These are phyloP conservation scores for Eufriesea mexicana DNA, from an alignment of 1,140 invertebrate genomes.

Conservation along the genomic window DNA sequence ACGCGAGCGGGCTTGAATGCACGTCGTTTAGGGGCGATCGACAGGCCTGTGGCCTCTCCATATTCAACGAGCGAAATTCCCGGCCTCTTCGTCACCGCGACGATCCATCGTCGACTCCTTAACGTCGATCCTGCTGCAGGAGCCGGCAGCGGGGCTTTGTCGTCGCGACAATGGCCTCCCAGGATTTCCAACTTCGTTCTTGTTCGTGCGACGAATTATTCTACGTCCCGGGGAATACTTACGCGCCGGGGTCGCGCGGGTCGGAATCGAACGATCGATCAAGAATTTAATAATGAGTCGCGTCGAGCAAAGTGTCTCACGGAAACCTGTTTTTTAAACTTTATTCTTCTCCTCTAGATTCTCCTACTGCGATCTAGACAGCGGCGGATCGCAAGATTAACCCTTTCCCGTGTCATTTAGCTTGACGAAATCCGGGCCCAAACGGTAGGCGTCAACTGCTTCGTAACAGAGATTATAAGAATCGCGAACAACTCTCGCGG, in stretches of 20 bases:
- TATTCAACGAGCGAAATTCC: conserved; percentile 72
- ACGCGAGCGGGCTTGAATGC: conserved; percentile 65
- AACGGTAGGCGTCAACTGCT: too few species aligned
- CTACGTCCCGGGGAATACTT: conserved; percentile 12
- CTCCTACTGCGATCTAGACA: too few species aligned
- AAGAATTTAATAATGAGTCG: conserved; percentile 7
- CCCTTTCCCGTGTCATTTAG: too few species aligned
- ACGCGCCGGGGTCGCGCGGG: neutral
- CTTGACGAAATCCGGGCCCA: too few species aligned
- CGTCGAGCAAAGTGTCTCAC: too few species aligned
- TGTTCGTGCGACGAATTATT: conserved; percentile 56
- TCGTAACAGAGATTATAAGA: too few species aligned
- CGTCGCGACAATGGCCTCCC: conserved; percentile 64
- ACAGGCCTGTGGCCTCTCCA: conserved; percentile 71
- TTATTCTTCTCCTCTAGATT: too few species aligned
- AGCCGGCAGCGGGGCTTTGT: conserved; percentile 59
- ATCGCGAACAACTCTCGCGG: too few species aligned
- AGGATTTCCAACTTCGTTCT: conserved; percentile 63
- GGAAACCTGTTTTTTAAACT: too few species aligned
- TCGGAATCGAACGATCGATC: neutral
- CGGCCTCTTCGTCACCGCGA: conserved; percentile 68
- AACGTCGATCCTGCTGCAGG: conserved; percentile 60
- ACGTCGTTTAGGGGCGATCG: conserved; percentile 74
- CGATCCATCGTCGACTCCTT: conserved; percentile 69
- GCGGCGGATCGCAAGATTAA: too few species aligned